Evolutionary conservation across 2,113 vertebrate species (phyloP), one percentile per base, ranked within the genome.

Genomic region (Stigmatopora nigra): DNA sequence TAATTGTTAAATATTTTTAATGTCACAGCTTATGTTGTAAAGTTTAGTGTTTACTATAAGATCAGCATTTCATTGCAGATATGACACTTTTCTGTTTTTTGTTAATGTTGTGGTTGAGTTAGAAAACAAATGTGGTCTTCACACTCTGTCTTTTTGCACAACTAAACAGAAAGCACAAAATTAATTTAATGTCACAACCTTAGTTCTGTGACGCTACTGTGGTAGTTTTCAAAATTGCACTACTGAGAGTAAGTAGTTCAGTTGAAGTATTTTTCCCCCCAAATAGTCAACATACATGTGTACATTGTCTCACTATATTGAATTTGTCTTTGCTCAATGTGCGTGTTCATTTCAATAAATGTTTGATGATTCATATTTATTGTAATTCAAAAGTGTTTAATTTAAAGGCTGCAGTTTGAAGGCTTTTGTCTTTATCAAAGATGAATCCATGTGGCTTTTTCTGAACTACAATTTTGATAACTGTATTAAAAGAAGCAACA

Each of bases 291-390:
- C 86, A 83, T 73, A 89, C 85, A 84, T 75, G 46, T 79, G 78
- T 85, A 78, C 74, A 80, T 63, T 61, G 64, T 81, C 77, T 84
- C 81, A 75, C 82, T 78, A 79, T 83, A 77, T 73, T 77, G 72
- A 78, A 68, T 75, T 74, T 75, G 64, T 83, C 72, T 60, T 76
- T 72, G 78, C 73, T 79, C 71, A 79, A 68, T 66, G 83, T 84
- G 71, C 83, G 80, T 86, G 73, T 80, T 86, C 69, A 78, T 85
- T 86, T 88, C 76, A 70, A 65, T 82, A 79, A 80, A 72, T 84
- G 83, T 88, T 80, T 79, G 82, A 80, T 77, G 64, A 83, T 78
- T 88, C 61, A 57, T 91, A 90, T 91, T 90, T 91, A 90, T 91
- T 91, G 85, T 88, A 76, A 84, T 44, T 61, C 79, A 78, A 77